Evolutionary conservation across 35 echinoderm and acorn worm species (phyloP).

Genomic region (Stichopus chloronotus): DNA sequence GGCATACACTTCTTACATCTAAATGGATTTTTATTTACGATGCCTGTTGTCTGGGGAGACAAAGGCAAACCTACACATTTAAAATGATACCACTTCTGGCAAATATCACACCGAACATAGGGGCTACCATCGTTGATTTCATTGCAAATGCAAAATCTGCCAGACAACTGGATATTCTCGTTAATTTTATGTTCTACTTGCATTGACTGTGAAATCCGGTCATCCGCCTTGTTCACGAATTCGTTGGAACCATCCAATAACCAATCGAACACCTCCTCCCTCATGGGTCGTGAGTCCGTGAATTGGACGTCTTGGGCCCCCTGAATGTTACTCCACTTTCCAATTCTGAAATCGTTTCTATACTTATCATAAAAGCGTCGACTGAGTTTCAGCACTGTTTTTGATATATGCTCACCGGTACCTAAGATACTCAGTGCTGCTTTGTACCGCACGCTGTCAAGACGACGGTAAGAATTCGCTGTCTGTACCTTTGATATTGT

Average conservation of each 20-base stretch:
- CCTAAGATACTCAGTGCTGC: not conserved
- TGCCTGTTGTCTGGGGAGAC: not conserved
- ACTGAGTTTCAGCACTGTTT: not conserved
- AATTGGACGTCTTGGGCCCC: not conserved
- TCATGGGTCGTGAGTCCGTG: not conserved
- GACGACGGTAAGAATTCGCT: not conserved
- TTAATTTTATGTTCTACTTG: no score
- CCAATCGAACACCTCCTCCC: not conserved
- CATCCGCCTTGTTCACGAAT: not conserved
- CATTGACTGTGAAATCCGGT: not conserved
- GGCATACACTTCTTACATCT: not conserved
- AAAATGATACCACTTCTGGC: conserved; percentile 10
- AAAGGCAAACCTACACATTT: not conserved
- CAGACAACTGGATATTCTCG: no score
- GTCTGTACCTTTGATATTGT: no score
- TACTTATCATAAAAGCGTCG: not conserved
- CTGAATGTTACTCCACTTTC: not conserved
- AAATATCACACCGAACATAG: not conserved
- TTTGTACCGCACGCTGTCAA: not conserved
- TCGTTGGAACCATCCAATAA: not conserved
- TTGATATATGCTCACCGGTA: not conserved
- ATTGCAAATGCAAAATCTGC: not conserved
- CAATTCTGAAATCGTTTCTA: not conserved
- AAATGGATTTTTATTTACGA: not conserved
- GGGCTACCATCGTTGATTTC: conserved; percentile 23